A percentile compares a stretch with the other conserved stretches of the same genome.
phyloP scores from a whole-genome alignment of 2,797 vertebrate species.

The Oreochromis mossambicus region DNA sequence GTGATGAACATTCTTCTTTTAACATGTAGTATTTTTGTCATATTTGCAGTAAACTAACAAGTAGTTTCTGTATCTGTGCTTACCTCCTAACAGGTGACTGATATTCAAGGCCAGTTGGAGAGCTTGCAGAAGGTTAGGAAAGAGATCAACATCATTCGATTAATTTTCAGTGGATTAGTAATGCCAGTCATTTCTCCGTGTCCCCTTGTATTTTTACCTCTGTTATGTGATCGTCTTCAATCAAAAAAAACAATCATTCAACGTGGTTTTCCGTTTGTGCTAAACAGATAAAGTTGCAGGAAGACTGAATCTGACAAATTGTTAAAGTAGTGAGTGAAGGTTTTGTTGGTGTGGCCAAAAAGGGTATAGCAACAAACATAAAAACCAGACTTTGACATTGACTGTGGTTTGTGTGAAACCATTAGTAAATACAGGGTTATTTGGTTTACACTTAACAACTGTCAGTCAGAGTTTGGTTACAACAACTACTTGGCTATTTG shows the following conservation, averaged over 20 bases:
- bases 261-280: not conserved
- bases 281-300: not conserved
- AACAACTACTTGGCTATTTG: not conserved
- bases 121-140: slow-evolving; percentile 81
- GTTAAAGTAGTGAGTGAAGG: not conserved
- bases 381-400: not conserved
- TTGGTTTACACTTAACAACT: not conserved
- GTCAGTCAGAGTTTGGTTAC: not conserved
- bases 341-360: not conserved
- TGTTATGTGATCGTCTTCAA: not conserved
- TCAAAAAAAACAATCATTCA: not conserved
- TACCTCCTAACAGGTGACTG: slow-evolving; percentile 57
- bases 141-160: not conserved
- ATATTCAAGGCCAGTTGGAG: slow-evolving; percentile 81
- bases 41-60: not conserved
- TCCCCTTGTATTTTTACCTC: not conserved
- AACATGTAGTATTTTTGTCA: not conserved
- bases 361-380: not conserved
- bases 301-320: not conserved
- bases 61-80: not conserved
- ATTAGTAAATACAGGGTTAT: not conserved
- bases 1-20: not conserved
- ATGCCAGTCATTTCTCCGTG: not conserved
- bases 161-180: not conserved
- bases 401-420: not conserved